A percentile compares a stretch with the other conserved stretches of the same genome.
Conservation (phyloP, 2,113 vertebrate genomes). For the Epinephelus moara region DNA sequence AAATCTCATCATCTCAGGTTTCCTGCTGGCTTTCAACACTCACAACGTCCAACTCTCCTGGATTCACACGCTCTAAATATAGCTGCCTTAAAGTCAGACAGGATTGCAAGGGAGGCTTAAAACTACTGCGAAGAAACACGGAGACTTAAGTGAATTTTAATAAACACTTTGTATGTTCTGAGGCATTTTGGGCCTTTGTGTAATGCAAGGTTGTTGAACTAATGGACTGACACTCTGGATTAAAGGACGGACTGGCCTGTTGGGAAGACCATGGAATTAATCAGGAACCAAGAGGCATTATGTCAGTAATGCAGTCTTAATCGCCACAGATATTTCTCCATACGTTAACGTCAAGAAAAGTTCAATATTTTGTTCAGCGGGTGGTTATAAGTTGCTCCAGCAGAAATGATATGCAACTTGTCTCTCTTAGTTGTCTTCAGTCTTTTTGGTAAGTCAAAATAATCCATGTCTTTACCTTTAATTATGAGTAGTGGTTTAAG, state of each 20-base stretch:
- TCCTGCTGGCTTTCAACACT: slow-evolving; percentile 53
- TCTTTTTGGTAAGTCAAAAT: slow-evolving; percentile 74
- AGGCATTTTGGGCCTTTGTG: neutral
- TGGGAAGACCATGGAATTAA: neutral
- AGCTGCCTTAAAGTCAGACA: slow-evolving; percentile 68
- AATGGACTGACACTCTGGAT: slow-evolving; percentile 12
- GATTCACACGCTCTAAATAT: slow-evolving; percentile 84
- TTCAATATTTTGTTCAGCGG: slow-evolving; percentile 1
- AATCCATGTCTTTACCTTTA: neutral
- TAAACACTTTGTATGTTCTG: neutral
- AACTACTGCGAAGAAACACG: slow-evolving; percentile 3
- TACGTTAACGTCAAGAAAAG: slow-evolving; percentile 2
- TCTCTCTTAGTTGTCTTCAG: slow-evolving; percentile 55
- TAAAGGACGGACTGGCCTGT: neutral
- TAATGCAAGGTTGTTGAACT: neutral
- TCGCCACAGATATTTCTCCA: neutral
- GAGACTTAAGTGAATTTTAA: neutral
- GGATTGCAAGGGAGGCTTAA: slow-evolving; percentile 8
- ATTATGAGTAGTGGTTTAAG: neutral
- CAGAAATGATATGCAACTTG: slow-evolving; percentile 40
- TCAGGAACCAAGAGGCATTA: slow-evolving; percentile 11
- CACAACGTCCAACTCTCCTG: slow-evolving; percentile 59
- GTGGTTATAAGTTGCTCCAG: slow-evolving; percentile 21
- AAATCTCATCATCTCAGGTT: slow-evolving; percentile 76
- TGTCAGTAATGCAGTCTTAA: slow-evolving; percentile 35